Percentiles rank a stretch among this genome's conserved stretches.
phyloP scores from a whole-genome alignment of 1,140 invertebrate genomes.

The Eubasilissa regina region DNA sequence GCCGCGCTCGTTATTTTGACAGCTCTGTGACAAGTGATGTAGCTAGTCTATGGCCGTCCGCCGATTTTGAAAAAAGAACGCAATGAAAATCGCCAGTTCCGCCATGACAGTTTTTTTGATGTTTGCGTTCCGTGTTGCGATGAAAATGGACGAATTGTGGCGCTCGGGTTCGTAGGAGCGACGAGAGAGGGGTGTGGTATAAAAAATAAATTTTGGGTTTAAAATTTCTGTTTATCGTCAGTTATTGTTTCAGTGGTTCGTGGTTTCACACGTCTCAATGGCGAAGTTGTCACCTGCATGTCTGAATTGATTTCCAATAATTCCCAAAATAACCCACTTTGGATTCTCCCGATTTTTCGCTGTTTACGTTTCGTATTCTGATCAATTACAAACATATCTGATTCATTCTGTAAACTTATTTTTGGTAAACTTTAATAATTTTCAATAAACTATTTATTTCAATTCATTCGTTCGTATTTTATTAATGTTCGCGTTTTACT shows the following conservation, averaged over 20 bases:
- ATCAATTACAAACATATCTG: conserved; percentile 38
- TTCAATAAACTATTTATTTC: background rate
- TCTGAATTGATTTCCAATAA: conserved; percentile 36
- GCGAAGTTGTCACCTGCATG: conserved; percentile 9
- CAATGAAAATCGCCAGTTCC: background rate
- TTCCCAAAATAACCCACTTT: conserved; percentile 25
- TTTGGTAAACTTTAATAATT: background rate
- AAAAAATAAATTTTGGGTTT: background rate
- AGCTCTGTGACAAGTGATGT: background rate
- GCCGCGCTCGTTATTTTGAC: conserved; percentile 15
- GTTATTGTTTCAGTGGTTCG: background rate
- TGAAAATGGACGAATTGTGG: conserved; percentile 6
- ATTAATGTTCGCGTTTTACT: background rate
- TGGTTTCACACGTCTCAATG: background rate
- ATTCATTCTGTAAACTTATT: conserved; percentile 36
- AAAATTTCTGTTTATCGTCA: background rate
- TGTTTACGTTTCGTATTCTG: conserved; percentile 26
- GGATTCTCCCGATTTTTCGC: conserved; percentile 31
- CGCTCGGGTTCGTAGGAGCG: background rate
- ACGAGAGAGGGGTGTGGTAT: conserved; percentile 17
- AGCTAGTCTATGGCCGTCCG: background rate
- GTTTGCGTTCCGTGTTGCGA: background rate
- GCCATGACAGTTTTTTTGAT: conserved; percentile 16
- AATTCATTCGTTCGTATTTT: conserved; percentile 23
- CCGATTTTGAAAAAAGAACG: background rate